These are phyloP conservation scores for Halocynthia roretzi DNA, from an alignment of 23 tunicate genomes.

Conservation along the genomic window DNA sequence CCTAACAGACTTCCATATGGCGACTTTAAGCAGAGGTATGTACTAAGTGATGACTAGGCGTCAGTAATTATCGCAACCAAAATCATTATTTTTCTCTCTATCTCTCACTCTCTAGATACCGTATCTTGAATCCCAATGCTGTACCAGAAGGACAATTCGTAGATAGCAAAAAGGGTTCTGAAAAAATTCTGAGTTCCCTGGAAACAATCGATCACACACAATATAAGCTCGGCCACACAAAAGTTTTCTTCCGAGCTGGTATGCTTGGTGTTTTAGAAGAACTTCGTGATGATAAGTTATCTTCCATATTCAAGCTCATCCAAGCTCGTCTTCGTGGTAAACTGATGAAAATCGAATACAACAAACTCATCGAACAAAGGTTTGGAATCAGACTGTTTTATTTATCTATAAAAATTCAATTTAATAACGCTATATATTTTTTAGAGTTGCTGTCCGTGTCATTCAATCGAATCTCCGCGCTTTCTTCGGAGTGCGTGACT, in stretches of 20 bases:
- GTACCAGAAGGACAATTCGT: constrained; percentile 92
- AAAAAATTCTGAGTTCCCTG: constrained; percentile 75
- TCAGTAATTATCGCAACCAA: too few relatives aligned
- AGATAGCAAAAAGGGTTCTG: constrained; percentile 98
- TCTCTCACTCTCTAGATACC: too few relatives aligned
- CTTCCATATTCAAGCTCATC: constrained; percentile 64
- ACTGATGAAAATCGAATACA: constrained; percentile 75
- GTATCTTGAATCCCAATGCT: constrained; percentile 81
- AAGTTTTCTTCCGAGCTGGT: constrained; percentile 99
- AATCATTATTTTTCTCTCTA: too few relatives aligned
- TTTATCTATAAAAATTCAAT: too few relatives aligned
- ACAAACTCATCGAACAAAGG: constrained; percentile 86
- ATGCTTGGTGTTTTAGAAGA: constrained; percentile 93
- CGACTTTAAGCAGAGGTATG: constrained; percentile 92
- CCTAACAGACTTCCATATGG: constrained; percentile 97
- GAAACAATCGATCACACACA: constrained; percentile 74
- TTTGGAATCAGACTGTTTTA: too few relatives aligned
- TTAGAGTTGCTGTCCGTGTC: constrained; percentile 76
- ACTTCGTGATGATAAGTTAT: constrained; percentile 80
- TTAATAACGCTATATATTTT: neutral
- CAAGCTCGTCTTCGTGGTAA: constrained; percentile 88
- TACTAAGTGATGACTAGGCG: too few relatives aligned
- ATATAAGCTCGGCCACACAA: constrained; percentile 96
- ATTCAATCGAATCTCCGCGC: constrained; percentile 88
- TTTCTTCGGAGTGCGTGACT: too few relatives aligned